phyloP scores from a whole-genome alignment of 2,797 vertebrate genomes.

The Acanthurus leucopareius region DNA sequence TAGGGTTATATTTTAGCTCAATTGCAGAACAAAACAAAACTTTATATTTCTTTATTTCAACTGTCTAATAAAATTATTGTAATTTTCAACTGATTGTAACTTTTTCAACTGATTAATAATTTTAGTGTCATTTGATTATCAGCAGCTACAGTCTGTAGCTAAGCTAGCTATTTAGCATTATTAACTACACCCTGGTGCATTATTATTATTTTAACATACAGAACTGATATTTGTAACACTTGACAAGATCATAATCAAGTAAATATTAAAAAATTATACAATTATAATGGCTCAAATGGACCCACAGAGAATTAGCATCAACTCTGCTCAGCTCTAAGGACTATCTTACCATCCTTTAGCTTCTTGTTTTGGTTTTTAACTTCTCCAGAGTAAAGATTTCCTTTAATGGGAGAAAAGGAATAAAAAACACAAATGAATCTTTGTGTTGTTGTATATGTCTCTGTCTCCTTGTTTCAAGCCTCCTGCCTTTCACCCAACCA shows the following conservation, averaged over 20 bases:
- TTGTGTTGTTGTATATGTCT: background rate
- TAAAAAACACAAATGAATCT: background rate
- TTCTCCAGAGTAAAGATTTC: background rate
- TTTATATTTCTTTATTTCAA: too few species aligned
- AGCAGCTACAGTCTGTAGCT: background rate
- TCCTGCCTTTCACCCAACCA: background rate
- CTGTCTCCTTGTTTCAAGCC: slow-evolving; percentile 26
- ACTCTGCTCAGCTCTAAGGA: too few species aligned
- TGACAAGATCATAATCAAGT: background rate
- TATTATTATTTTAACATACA: background rate
- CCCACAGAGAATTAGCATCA: too few species aligned
- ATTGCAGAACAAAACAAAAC: too few species aligned
- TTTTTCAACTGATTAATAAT: background rate
- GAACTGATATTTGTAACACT: background rate
- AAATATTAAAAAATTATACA: background rate
- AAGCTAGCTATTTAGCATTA: background rate
- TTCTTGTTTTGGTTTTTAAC: too few species aligned
- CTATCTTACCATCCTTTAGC: too few species aligned
- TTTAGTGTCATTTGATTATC: background rate
- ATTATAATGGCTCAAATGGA: too few species aligned
- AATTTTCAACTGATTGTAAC: too few species aligned
- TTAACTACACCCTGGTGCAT: background rate
- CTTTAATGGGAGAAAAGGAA: background rate
- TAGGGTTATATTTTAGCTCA: too few species aligned
- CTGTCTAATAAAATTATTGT: too few species aligned